Percentiles rank a stretch among this genome's conserved stretches.
Evolutionary conservation across 1,140 invertebrate species (phyloP).

Genomic region (Arctopsyche grandis): DNA sequence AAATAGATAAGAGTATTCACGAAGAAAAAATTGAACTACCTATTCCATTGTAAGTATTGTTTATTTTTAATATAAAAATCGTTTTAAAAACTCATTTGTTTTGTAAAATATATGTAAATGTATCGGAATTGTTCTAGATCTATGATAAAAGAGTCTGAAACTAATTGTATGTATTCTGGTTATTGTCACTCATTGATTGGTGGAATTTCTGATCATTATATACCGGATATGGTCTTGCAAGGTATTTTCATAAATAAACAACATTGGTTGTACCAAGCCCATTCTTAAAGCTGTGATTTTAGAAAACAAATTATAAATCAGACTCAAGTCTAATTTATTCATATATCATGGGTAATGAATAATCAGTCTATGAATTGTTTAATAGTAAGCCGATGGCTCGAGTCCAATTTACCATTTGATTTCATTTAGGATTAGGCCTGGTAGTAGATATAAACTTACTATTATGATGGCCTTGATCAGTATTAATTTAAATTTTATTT

Average conservation of each 20-base stretch:
- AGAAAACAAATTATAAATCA: too few species aligned
- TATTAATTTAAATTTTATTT: neutral
- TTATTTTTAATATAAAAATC: neutral
- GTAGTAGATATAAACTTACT: too few species aligned
- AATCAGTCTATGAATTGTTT: too few species aligned
- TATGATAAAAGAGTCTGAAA: neutral
- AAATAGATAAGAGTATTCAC: neutral
- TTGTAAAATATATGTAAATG: neutral
- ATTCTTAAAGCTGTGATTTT: neutral
- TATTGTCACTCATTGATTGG: conserved; percentile 67
- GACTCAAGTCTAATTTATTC: too few species aligned
- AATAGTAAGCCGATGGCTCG: too few species aligned
- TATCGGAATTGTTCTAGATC: neutral
- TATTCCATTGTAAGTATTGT: conserved; percentile 66
- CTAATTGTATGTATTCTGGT: conserved; percentile 13
- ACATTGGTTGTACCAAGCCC: too few species aligned
- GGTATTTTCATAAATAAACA: conserved; percentile 60
- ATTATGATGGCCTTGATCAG: too few species aligned
- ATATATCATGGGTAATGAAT: too few species aligned
- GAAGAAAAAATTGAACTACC: conserved; percentile 69
- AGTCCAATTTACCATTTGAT: too few species aligned
- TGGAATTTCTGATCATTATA: conserved; percentile 76
- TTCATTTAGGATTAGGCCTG: too few species aligned
- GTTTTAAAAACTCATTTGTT: too few species aligned
- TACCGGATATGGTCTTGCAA: conserved; percentile 80